Evolutionary conservation across 1,140 invertebrate genomes (phyloP).

Genomic region (Chironomus striatipennis): DNA sequence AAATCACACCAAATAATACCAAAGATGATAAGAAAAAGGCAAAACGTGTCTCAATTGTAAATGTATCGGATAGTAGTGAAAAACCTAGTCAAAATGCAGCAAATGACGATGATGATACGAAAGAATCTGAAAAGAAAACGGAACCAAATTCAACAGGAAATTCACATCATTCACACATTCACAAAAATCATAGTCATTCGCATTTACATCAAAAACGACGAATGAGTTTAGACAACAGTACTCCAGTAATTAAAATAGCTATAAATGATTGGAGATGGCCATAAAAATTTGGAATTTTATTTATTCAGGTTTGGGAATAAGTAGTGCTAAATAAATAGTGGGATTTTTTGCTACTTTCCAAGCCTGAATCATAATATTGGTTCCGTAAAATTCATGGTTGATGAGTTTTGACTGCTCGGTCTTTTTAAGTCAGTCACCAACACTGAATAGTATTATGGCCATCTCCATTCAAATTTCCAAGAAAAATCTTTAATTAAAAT

Average conservation of each 20-base stretch:
- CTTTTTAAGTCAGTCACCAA: neutral
- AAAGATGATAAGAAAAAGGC: conserved; percentile 1
- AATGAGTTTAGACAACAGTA: conserved; percentile 16
- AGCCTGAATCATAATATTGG: too few species aligned
- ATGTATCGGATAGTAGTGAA: neutral
- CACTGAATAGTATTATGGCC: too few species aligned
- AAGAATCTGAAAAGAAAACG: conserved; percentile 1
- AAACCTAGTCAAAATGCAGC: neutral
- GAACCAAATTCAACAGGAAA: neutral
- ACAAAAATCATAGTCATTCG: neutral
- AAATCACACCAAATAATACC: neutral
- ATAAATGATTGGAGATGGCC: too few species aligned
- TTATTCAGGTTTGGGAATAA: too few species aligned
- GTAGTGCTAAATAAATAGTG: too few species aligned
- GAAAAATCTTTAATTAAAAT: neutral
- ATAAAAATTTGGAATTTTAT: too few species aligned
- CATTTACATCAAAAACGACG: neutral
- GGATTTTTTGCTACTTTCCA: too few species aligned
- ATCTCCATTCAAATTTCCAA: too few species aligned
- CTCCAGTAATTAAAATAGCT: neutral
- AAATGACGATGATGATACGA: neutral
- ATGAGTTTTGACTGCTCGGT: too few species aligned
- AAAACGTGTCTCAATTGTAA: neutral
- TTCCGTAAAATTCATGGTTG: too few species aligned
- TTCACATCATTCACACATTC: conserved; percentile 10